Conservation (phyloP, 2,797 vertebrate genomes). For the Spheniscus humboldti region DNA sequence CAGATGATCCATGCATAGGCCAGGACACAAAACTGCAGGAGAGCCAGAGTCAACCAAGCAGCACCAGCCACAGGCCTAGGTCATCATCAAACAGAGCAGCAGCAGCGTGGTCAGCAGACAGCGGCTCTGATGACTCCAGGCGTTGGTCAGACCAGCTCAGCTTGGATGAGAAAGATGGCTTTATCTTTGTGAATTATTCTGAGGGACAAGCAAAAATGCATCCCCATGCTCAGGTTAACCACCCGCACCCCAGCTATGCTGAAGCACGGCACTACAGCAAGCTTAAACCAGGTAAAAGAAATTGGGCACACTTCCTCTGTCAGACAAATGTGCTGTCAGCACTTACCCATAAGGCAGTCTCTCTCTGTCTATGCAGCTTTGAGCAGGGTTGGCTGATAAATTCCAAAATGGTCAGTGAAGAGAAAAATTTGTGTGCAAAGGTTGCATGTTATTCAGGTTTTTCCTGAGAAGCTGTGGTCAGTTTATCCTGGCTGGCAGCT, state of each 20-base stretch:
- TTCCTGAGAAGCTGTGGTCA: neutral
- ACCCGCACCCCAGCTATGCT: constrained; percentile 60
- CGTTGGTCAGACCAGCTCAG: constrained; percentile 97
- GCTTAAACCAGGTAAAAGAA: constrained; percentile 85
- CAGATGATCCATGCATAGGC: constrained; percentile 82
- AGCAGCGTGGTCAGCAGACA: constrained; percentile 86
- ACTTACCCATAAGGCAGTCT: neutral
- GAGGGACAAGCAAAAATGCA: constrained; percentile 83
- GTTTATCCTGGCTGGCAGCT: neutral
- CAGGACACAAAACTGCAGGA: constrained; percentile 80
- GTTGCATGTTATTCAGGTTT: neutral
- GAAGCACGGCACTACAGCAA: constrained; percentile 87
- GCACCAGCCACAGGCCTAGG: constrained; percentile 81
- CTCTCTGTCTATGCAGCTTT: neutral
- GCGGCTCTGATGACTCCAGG: constrained; percentile 88
- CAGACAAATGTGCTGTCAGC: neutral
- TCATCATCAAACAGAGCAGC: constrained; percentile 75
- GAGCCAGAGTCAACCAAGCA: constrained; percentile 78
- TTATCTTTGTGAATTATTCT: constrained; percentile 96
- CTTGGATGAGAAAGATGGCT: constrained; percentile 96
- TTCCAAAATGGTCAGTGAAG: neutral
- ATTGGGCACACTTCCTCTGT: neutral
- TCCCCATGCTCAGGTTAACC: constrained; percentile 77
- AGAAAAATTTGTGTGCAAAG: neutral
- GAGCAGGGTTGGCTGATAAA: neutral